Evolutionary conservation across 2,797 vertebrate genomes (phyloP).

Genomic region (Enteromius radiatus): DNA sequence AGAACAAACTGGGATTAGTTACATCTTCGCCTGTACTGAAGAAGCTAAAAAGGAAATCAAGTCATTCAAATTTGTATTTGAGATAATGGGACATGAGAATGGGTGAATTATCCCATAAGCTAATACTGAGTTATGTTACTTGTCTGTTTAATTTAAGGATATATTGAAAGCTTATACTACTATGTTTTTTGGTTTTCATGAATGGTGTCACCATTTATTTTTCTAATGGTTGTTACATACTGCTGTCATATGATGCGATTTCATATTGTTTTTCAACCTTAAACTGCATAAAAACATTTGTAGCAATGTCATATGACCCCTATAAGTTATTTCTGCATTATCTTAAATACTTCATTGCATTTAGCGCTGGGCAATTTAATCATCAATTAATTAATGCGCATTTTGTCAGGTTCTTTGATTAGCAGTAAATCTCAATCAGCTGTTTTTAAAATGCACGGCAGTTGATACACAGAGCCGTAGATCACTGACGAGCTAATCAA

Average conservation of each 20-base stretch:
- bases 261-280: background rate
- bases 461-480: no score
- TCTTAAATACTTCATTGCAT: background rate
- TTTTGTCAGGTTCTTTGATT: no score
- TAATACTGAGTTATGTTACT: background rate
- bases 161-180: background rate
- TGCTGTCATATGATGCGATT: background rate
- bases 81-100: background rate
- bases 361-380: no score
- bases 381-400: no score
- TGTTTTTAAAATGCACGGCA: no score
- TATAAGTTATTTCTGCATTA: constrained; percentile 3
- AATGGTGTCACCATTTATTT: background rate
- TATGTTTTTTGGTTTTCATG: background rate
- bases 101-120: background rate
- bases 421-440: no score
- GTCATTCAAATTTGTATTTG: background rate
- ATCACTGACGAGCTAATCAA: no score
- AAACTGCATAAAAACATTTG: no score
- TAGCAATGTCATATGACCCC: no score
- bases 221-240: background rate
- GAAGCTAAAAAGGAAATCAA: background rate
- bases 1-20: background rate
- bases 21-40: background rate
- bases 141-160: background rate